Evolutionary conservation across 1,140 invertebrate species (phyloP).

Genomic region (Pissodes strobi): DNA sequence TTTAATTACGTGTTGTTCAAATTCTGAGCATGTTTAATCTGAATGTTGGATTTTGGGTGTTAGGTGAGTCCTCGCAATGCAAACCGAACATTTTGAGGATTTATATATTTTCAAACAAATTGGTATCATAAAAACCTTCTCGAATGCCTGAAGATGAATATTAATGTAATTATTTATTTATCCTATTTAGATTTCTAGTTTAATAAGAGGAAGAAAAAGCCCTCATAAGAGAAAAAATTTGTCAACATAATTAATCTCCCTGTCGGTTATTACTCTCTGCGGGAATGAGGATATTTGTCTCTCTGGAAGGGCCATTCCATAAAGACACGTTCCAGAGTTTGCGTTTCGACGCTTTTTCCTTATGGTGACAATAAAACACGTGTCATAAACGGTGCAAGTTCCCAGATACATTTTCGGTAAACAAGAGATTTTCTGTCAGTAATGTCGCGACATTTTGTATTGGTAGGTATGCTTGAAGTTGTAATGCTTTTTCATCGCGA

Average conservation of each 20-base stretch:
- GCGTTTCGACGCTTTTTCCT: slow-evolving; percentile 12
- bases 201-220: too few relatives aligned
- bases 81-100: too few relatives aligned
- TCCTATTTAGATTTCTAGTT: too few relatives aligned
- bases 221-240: slow-evolving; percentile 3
- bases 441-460: neutral
- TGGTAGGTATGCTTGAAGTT: too few relatives aligned
- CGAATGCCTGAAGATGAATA: too few relatives aligned
- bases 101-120: too few relatives aligned
- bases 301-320: slow-evolving; percentile 7
- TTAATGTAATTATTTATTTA: too few relatives aligned
- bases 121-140: too few relatives aligned
- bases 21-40: too few relatives aligned
- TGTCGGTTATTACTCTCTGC: slow-evolving; percentile 13
- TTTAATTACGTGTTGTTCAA: neutral
- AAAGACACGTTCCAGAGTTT: slow-evolving; percentile 18
- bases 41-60: too few relatives aligned
- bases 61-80: too few relatives aligned
- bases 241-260: slow-evolving; percentile 16
- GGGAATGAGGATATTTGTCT: slow-evolving; percentile 20
- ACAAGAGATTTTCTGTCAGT: neutral
- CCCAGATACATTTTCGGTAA: neutral
- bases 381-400: slow-evolving; percentile 7
- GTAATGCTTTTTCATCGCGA: too few relatives aligned
- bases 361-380: slow-evolving; percentile 16